These are phyloP conservation scores for Neodiprion lecontei DNA, from an alignment of 1,140 invertebrate genomes.

Conservation along the genomic window DNA sequence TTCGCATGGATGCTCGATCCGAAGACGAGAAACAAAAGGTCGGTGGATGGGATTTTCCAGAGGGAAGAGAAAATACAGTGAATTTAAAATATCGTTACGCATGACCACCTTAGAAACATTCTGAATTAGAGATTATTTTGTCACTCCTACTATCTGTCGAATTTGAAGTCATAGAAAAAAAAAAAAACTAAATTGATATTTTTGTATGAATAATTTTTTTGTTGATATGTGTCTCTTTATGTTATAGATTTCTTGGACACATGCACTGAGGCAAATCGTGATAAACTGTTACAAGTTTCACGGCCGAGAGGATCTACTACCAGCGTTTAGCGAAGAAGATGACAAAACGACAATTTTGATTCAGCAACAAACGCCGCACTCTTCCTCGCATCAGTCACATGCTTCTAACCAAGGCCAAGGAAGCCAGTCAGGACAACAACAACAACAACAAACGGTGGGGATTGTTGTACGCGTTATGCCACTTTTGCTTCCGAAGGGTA, in stretches of 20 bases:
- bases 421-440: slow-evolving; percentile 41
- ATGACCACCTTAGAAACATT: too few relatives aligned
- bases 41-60: slow-evolving; percentile 21
- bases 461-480: slow-evolving; percentile 70
- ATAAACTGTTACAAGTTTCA: slow-evolving; percentile 99
- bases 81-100: too few relatives aligned
- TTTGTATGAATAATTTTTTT: too few relatives aligned
- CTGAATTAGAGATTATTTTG: too few relatives aligned
- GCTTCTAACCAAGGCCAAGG: slow-evolving; percentile 48
- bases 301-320: slow-evolving; percentile 92
- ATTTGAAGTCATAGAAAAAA: too few relatives aligned
- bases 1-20: slow-evolving; percentile 93
- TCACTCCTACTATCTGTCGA: too few relatives aligned
- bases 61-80: too few relatives aligned
- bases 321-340: slow-evolving; percentile 92
- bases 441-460: slow-evolving; percentile 66
- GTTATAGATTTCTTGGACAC: slow-evolving; percentile 95
- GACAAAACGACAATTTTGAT: slow-evolving; percentile 69
- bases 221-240: background rate
- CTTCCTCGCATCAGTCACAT: slow-evolving; percentile 46
- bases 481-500: slow-evolving; percentile 63
- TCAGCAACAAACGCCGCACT: slow-evolving; percentile 54
- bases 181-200: too few relatives aligned
- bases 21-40: slow-evolving; percentile 98
- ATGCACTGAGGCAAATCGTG: slow-evolving; percentile 95